Base-by-base conservation (phyloP, 2,888 invertebrate genomes). In the Dryomyza anilis region DNA sequence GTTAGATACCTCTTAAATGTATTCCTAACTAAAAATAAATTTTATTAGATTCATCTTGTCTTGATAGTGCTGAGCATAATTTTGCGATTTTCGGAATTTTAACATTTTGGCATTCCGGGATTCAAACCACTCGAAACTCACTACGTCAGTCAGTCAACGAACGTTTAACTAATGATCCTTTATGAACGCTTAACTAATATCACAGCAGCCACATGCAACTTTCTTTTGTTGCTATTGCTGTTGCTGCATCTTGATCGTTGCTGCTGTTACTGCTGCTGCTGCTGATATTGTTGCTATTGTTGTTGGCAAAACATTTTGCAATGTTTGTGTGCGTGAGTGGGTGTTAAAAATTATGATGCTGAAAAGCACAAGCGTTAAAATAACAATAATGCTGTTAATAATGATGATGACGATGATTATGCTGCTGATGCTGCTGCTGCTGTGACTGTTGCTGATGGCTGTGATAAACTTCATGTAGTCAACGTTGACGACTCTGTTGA, bases 331-430 rank as follows among this genome's bases (percentile, higher is more conserved):
- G 50, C 21, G 48, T 23, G 59, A 19, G 60, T 60, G 39, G 60
- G 60, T 60, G 60, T 48, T 60, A 52, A 50, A 58, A 60, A 60
- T 60, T 60, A 60, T 60, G 60, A 60, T 50, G 60, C 39, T 52
- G 33, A 60, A 60, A 60, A 52, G 12, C 52, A 52, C 25, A 60
- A 60, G 36, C 33, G 21, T 60, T 23, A 60, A 50, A 46, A 23
- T 30, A 33, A 48, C 33, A 21, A 59, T 48, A 30, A 48, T 48
- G 48, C 46, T 48, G 57, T 63, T 53, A 58, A 62, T 68, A 69
- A 76, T 78, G 74, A 76, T 78, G 78, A 77, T 75, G 76, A 76
- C 77, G 78, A 74, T 77, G 78, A 78, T 78, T 76, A 74, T 77
- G 76, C 74, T 74, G 77, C 74, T 74, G 75, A 75, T 76, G 77